phyloP scores from a whole-genome alignment of 2,113 vertebrate genomes.

The Calyptomena viridis region DNA sequence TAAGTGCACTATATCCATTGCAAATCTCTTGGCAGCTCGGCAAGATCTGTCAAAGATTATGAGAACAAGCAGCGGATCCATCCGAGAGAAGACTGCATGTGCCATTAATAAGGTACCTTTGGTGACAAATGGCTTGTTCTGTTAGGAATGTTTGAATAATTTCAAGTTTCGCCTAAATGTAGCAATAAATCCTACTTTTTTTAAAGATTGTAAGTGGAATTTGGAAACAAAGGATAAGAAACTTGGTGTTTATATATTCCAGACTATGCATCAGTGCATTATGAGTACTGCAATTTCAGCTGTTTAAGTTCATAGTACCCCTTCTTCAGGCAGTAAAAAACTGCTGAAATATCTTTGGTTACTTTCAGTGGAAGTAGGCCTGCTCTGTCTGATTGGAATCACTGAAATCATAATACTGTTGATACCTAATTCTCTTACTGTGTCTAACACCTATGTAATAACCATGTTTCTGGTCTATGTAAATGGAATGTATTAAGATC shows the following conservation, averaged over 20 bases:
- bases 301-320: neutral
- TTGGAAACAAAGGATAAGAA: neutral
- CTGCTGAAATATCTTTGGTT: neutral
- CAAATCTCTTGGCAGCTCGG: conserved; percentile 90
- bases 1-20: conserved; percentile 83
- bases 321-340: neutral
- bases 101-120: conserved; percentile 93
- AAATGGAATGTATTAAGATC: neutral
- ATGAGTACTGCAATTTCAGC: neutral
- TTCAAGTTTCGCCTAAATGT: too few species aligned
- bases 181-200: neutral
- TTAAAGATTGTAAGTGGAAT: neutral
- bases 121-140: neutral
- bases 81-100: conserved; percentile 92
- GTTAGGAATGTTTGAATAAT: neutral
- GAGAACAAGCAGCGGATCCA: conserved; percentile 91
- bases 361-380: neutral
- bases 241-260: neutral
- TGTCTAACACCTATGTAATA: neutral
- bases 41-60: conserved; percentile 96
- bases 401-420: neutral
- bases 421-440: neutral
- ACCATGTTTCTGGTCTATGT: neutral
- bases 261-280: neutral
- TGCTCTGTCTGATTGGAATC: neutral